These are phyloP conservation scores for Spodoptera exigua DNA, from an alignment of 2,888 invertebrate genomes.

Conservation along the genomic window DNA sequence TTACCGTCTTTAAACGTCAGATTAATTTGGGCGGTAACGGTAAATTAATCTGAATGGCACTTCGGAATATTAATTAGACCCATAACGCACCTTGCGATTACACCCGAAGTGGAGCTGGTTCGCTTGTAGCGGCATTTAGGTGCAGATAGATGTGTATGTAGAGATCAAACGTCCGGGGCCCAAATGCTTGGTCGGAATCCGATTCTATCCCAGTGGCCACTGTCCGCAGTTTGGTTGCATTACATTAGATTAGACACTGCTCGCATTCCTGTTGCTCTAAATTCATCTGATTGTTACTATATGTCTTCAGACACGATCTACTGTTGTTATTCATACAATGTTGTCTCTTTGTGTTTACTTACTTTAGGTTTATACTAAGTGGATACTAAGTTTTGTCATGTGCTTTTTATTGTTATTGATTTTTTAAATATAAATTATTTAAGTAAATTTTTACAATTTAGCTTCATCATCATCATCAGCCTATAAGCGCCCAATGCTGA, in stretches of 20 bases:
- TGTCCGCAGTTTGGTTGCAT: slow-evolving; percentile 79
- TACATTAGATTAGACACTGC: slow-evolving; percentile 83
- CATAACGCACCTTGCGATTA: slow-evolving; percentile 43
- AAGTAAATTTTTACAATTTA: too few species aligned
- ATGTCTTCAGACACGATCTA: slow-evolving; percentile 37
- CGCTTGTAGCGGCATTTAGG: slow-evolving; percentile 44
- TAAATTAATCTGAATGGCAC: slow-evolving; percentile 66
- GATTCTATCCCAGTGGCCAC: slow-evolving; percentile 75
- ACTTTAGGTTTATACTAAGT: too few species aligned
- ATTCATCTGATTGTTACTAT: slow-evolving; percentile 57
- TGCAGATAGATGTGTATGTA: slow-evolving; percentile 55
- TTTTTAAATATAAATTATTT: too few species aligned
- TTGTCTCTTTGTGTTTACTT: slow-evolving; percentile 8
- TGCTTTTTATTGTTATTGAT: too few species aligned
- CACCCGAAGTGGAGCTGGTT: slow-evolving; percentile 35
- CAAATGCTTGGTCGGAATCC: slow-evolving; percentile 84
- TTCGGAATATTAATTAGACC: slow-evolving; percentile 67
- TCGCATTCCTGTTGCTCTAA: slow-evolving; percentile 75
- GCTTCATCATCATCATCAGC: too few species aligned
- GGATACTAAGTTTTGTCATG: too few species aligned
- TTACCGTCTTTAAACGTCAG: slow-evolving; percentile 71
- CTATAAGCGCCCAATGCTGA: too few species aligned
- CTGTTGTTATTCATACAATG: slow-evolving; percentile 5
- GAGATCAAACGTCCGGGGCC: slow-evolving; percentile 64
- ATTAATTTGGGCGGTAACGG: slow-evolving; percentile 65